phyloP scores from a whole-genome alignment of 2,113 vertebrate genomes.

The Todiramphus chloris region DNA sequence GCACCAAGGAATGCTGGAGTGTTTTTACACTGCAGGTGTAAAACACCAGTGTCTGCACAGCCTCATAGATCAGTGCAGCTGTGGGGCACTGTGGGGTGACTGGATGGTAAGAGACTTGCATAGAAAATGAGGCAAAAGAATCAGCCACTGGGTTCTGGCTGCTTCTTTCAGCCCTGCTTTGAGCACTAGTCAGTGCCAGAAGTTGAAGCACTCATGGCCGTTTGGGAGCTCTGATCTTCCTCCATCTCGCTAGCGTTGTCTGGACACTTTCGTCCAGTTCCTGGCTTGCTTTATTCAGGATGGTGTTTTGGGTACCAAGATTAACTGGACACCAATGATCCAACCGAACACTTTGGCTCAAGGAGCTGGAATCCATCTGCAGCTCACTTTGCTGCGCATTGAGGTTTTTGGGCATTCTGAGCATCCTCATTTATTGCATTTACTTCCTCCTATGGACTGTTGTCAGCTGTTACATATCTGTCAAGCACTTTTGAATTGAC shows the following conservation, averaged over 20 bases:
- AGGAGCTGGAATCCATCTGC: background rate
- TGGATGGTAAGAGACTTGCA: background rate
- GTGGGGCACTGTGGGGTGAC: constrained; percentile 4
- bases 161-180: background rate
- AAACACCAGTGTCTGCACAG: background rate
- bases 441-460: background rate
- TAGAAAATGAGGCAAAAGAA: constrained; percentile 34
- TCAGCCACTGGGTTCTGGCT: background rate
- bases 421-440: background rate
- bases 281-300: background rate
- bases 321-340: rapidly evolving
- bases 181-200: background rate
- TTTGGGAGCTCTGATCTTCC: background rate
- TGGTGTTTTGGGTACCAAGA: background rate
- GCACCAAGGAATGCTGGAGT: constrained; percentile 5
- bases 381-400: background rate
- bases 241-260: background rate
- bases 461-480: background rate
- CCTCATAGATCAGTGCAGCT: background rate
- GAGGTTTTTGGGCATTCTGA: background rate
- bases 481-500: background rate
- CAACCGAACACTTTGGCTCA: background rate
- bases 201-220: background rate
- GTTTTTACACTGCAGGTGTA: too few species aligned
- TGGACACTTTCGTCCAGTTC: background rate